A percentile compares a stretch with the other conserved stretches of the same genome.
Conservation (phyloP, 1,140 invertebrate species). For the Drosophila punjabiensis region DNA sequence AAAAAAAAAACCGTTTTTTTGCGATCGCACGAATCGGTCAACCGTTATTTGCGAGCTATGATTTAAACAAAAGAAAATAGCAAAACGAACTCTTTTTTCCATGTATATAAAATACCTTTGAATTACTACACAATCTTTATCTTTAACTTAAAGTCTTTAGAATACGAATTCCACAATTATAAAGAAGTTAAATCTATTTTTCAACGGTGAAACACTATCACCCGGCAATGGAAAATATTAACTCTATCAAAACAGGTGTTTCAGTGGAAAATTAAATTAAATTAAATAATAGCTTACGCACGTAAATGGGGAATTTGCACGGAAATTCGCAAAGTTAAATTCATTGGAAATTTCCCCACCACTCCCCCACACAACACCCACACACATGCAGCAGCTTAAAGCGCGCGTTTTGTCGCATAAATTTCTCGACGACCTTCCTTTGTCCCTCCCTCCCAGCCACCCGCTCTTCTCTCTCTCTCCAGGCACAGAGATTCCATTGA, state of each 20-base stretch:
- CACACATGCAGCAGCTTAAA: constrained; percentile 17
- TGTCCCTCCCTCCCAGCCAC: constrained; percentile 26
- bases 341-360: constrained; percentile 5
- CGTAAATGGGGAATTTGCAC: constrained; percentile 12
- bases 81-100: no score
- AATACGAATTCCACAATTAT: background rate
- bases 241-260: background rate
- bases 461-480: background rate
- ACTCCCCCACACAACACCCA: background rate
- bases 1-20: no score
- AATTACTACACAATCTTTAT: background rate
- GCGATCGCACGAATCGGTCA: no score
- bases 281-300: background rate
- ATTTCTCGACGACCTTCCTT: constrained; percentile 49
- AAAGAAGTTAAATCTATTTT: background rate
- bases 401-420: constrained; percentile 43
- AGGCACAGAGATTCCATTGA: constrained; percentile 22
- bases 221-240: background rate
- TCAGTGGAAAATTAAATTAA: no score
- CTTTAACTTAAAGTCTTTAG: background rate
- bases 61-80: no score
- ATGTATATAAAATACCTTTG: background rate
- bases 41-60: no score
- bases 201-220: background rate
- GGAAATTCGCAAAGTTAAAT: constrained; percentile 26